phyloP scores from a whole-genome alignment of 2,888 invertebrate genomes.

The Glyphotaelius pellucidus region DNA sequence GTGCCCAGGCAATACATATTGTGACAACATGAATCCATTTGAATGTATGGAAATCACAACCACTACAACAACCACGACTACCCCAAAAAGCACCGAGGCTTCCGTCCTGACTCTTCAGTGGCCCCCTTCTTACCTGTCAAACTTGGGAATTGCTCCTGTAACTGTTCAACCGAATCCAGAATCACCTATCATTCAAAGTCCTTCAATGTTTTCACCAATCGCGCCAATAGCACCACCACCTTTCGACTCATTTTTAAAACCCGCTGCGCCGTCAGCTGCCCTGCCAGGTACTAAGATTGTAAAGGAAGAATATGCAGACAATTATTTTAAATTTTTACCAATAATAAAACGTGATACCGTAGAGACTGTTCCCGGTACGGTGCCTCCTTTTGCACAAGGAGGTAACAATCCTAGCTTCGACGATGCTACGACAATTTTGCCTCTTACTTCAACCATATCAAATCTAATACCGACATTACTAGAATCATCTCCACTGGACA shows the following conservation, averaged over 20 bases:
- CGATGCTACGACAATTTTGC: background rate
- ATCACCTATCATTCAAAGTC: background rate
- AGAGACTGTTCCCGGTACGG: background rate
- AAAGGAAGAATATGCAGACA: background rate
- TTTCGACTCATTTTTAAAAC: background rate
- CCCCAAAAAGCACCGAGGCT: conserved; percentile 5
- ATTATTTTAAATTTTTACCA: background rate
- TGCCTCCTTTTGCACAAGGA: background rate
- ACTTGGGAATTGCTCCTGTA: background rate
- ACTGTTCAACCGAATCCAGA: background rate
- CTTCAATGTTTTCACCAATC: background rate
- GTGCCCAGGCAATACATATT: conserved; percentile 64
- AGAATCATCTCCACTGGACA: background rate
- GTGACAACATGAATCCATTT: conserved; percentile 57
- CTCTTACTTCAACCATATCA: background rate
- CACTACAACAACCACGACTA: background rate
- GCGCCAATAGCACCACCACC: background rate
- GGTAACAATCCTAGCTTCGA: background rate
- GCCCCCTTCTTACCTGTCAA: background rate
- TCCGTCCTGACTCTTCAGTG: background rate
- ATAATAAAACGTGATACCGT: background rate
- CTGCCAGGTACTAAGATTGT: background rate
- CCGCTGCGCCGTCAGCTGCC: background rate
- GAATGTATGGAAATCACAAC: conserved; percentile 60
- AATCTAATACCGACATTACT: background rate